Evolutionary conservation across 1,140 invertebrate genomes (phyloP), one percentile per base, ranked within the genome.

Genomic region (Aleiodes sp.): DNA sequence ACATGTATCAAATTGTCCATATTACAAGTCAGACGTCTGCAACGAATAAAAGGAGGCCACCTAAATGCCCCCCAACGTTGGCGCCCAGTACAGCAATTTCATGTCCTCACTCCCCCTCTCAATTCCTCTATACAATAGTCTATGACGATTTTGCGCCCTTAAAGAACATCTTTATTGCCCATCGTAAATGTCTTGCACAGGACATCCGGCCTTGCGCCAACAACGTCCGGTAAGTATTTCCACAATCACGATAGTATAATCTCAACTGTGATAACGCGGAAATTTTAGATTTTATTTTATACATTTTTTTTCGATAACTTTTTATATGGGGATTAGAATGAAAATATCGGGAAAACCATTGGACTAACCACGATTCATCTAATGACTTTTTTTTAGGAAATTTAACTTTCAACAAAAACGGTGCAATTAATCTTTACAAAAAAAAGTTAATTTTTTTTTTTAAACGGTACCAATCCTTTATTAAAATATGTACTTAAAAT

Each of bases 1-100:
- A 24, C 46, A 52, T 52, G 46, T 52, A 52, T 52, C 46, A 52
- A 52, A 52, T 52, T 52, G 46, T 52, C 46, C 46, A 52, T 52
- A 52, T 52, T 21, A n/a, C 46, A 12, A 52, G 46, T 52, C 46
- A 52, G 46, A 52, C 46, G 46, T 52, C 46, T 52, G 46, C 46
- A 52, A 9, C 16, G 46, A 52, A 52, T 52, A 52, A 52, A 52
- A 52, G n/a, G 46, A 52, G 46, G 46, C 46, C 46, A 52, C 9
- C 46, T 52, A 52, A 52, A 52, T 52, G 46, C 46, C 46, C n/a
- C 46, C 46, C 9, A 52, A 24, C 46, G 46, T 52, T 52, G 46
- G 46, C 46, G 46, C 46, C 46, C 46, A 52, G 19, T 52, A 52
- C 46, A 52, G 46, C 46, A 52, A 52, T 52, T 52, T 52, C 46